phyloP scores from a whole-genome alignment of 2,797 vertebrate genomes.

The Paramormyrops hopkinsi region DNA sequence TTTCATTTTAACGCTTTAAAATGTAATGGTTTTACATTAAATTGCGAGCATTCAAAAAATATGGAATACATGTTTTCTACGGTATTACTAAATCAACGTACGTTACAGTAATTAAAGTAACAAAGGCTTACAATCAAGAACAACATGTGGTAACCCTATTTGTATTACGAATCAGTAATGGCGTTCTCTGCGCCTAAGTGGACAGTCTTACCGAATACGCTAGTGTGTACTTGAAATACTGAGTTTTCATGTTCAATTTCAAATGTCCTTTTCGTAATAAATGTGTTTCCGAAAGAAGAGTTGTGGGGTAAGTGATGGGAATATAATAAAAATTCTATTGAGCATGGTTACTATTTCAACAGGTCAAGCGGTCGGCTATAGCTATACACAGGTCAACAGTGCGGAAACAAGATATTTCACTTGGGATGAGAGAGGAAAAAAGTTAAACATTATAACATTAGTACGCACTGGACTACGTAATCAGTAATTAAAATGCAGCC shows the following conservation, averaged over 20 bases:
- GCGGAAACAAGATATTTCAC: not conserved
- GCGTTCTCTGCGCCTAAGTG: not conserved
- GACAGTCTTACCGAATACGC: not conserved
- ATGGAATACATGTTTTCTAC: not conserved
- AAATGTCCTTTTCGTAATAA: conserved; percentile 15
- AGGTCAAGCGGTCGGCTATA: not conserved
- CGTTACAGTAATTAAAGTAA: not conserved
- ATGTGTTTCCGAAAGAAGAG: conserved; percentile 9
- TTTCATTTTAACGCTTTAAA: not conserved
- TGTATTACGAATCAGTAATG: not conserved
- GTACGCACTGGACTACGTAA: not conserved
- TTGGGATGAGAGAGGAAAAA: not conserved
- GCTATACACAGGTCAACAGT: not conserved
- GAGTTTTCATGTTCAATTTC: conserved; percentile 22
- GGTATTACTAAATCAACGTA: not conserved
- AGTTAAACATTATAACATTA: not conserved
- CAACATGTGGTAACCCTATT: not conserved
- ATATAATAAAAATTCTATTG: not conserved
- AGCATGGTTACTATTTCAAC: not conserved
- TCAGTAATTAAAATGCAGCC: not conserved
- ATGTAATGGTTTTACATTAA: not conserved
- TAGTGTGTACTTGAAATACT: not conserved
- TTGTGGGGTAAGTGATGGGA: conserved; percentile 15
- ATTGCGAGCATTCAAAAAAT: not conserved
- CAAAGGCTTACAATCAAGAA: not conserved